A percentile compares a stretch with the other conserved stretches of the same genome.
phyloP scores from a whole-genome alignment of 2,888 invertebrate species.

The Caenorhabditis macrosperma region DNA sequence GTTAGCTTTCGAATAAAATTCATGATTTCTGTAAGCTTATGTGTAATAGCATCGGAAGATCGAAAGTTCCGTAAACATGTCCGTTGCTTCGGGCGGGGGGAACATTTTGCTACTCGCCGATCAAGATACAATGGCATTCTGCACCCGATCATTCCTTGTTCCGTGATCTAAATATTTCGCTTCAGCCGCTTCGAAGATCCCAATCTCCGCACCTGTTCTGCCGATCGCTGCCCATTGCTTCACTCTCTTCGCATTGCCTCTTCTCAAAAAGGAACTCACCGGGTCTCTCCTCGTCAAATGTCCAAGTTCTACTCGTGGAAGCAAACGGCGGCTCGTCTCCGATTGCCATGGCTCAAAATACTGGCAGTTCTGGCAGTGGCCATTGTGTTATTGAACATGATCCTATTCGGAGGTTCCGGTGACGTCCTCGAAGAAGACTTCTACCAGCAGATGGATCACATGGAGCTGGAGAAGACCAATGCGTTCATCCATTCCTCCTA shows the following conservation, averaged over 20 bases:
- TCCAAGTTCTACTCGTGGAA: conserved; percentile 16
- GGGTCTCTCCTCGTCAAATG: neutral
- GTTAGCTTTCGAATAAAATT: neutral
- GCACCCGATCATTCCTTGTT: neutral
- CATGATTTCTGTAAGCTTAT: too few species aligned
- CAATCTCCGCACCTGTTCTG: conserved; percentile 29
- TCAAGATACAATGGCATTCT: neutral
- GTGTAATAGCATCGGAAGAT: too few species aligned
- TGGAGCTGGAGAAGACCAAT: conserved; percentile 29
- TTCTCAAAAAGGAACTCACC: too few species aligned
- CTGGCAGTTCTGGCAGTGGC: neutral
- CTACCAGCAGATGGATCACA: conserved; percentile 10
- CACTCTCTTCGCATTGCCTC: neutral
- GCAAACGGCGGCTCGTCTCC: conserved; percentile 10
- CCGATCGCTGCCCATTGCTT: conserved; percentile 2
- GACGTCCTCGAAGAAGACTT: neutral
- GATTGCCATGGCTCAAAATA: conserved; percentile 26
- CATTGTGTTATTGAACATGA: neutral
- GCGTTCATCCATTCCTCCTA: conserved; percentile 39
- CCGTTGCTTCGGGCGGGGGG: neutral
- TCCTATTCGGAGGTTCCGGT: neutral
- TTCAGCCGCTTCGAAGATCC: conserved; percentile 8
- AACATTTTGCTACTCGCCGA: neutral
- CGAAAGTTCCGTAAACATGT: neutral
- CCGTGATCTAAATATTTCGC: neutral